Percentiles rank a stretch among this genome's conserved stretches.
phyloP scores from a whole-genome alignment of 1,140 invertebrate genomes.

The Drosophila athabasca region DNA sequence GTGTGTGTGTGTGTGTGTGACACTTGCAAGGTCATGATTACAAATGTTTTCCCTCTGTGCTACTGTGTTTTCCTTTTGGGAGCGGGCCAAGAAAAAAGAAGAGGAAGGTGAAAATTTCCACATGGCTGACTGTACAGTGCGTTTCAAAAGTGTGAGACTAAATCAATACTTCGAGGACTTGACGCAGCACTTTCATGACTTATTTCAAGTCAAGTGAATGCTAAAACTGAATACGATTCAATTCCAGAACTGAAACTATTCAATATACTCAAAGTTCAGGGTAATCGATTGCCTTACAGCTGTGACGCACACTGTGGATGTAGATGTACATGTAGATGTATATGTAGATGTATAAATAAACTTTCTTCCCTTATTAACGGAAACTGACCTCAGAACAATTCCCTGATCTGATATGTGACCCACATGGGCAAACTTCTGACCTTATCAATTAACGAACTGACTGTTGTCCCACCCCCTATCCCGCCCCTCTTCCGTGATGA shows the following conservation, averaged over 20 bases:
- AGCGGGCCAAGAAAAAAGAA: conserved; percentile 32
- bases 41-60: conserved; percentile 15
- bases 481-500: conserved; percentile 13
- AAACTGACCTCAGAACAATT: conserved; percentile 39
- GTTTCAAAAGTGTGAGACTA: neutral
- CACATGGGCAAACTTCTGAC: conserved; percentile 26
- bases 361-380: conserved; percentile 31
- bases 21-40: conserved; percentile 48
- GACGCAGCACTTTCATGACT: too few species aligned
- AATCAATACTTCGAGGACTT: too few species aligned
- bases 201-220: too few species aligned
- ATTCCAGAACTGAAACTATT: neutral
- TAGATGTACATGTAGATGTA: conserved; percentile 7
- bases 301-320: neutral
- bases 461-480: conserved; percentile 6
- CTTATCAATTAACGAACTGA: conserved; percentile 71
- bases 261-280: too few species aligned
- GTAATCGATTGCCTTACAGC: neutral
- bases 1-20: conserved; percentile 1
- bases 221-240: too few species aligned
- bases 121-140: neutral
- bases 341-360: conserved; percentile 11
- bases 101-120: conserved; percentile 18
- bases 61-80: conserved; percentile 18
- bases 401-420: conserved; percentile 31